Base-by-base conservation (phyloP, 2,888 invertebrate genomes). In the Plemyria rubiginata region DNA sequence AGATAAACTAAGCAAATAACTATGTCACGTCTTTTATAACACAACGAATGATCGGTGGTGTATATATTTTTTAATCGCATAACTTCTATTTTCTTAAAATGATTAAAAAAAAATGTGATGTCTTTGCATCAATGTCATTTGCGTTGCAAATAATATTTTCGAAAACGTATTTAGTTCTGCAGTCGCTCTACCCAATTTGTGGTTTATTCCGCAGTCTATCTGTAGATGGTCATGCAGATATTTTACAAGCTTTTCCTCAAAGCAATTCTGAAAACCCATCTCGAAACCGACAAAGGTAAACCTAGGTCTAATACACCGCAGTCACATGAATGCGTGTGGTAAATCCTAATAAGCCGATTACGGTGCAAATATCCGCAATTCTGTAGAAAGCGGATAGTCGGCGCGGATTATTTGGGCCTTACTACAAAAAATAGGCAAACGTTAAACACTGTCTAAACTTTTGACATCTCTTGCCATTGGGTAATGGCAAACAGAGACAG, bases 321-420 rank as follows among this genome's bases (percentile, higher is more conserved):
- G 76, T 78, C 77, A 77, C 72, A 56, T 61, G 78, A 79, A 80
- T 80, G 86, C 80, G 87, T 87, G 87, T 79, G 86, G 86, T 86
- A 86, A 82, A 85, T 84, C 88, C 81, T 84, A 88, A 87, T 90
- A 90, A 89, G 87, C 87, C 84, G 89, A 90, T 92, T 91, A 88
- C 85, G 82, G 84, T 86, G 86, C 82, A 86, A 84, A 81, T 79
- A 84, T 84, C 13, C 15, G 11, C 32, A 59, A 36, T 52, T 43
- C 9, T 40, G n/a, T 28, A 48, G 41, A 55, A 63, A 63, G 16
- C 59, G 13, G 51, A 40, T 40, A 9, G 22, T 12, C 48, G 8
- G 46, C n/a, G 22, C n/a, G n/a, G n/a, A n/a, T n/a, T n/a, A n/a
- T n/a, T n/a, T n/a, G n/a, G n/a, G n/a, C n/a, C n/a, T n/a, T n/a